phyloP scores from a whole-genome alignment of 2,888 invertebrate species.

The Linhomoeus sp. region DNA sequence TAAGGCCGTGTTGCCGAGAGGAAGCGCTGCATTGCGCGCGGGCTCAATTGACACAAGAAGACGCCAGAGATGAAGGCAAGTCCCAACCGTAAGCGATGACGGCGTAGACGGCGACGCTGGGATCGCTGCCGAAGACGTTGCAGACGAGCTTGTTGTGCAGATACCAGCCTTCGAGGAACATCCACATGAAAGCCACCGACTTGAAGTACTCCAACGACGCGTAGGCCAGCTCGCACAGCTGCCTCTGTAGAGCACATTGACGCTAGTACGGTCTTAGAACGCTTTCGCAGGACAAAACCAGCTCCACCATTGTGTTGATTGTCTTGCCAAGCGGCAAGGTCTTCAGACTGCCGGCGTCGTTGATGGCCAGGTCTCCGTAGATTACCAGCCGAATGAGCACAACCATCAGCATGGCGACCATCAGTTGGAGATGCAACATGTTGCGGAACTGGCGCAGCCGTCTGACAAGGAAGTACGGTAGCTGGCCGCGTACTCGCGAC shows the following conservation, averaged over 20 bases:
- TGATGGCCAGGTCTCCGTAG: constrained; percentile 30
- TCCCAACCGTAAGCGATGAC: constrained; percentile 32
- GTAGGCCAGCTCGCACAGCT: constrained; percentile 56
- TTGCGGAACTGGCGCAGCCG: constrained; percentile 34
- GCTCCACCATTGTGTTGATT: constrained; percentile 32
- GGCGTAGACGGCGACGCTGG: constrained; percentile 27
- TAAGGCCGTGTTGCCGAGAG: too few species aligned
- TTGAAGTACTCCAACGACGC: constrained; percentile 65
- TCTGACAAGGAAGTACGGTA: too few species aligned
- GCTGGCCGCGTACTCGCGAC: too few species aligned
- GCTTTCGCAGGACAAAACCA: too few species aligned
- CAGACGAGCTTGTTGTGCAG: constrained; percentile 56
- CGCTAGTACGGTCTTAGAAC: too few species aligned
- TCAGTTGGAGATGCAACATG: constrained; percentile 33
- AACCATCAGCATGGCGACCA: constrained; percentile 33
- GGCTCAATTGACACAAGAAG: too few species aligned
- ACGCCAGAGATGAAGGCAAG: too few species aligned
- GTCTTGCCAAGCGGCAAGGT: constrained; percentile 23
- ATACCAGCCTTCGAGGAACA: constrained; percentile 81
- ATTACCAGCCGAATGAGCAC: constrained; percentile 31
- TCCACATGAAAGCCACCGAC: constrained; percentile 84
- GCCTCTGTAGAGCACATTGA: constrained; percentile 46
- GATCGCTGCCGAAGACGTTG: constrained; percentile 36
- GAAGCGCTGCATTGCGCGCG: too few species aligned
- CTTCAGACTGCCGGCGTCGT: constrained; percentile 20